A percentile compares a stretch with the other conserved stretches of the same genome.
phyloP scores from a whole-genome alignment of 2,888 invertebrate genomes.

The Leucoptera coffeella region DNA sequence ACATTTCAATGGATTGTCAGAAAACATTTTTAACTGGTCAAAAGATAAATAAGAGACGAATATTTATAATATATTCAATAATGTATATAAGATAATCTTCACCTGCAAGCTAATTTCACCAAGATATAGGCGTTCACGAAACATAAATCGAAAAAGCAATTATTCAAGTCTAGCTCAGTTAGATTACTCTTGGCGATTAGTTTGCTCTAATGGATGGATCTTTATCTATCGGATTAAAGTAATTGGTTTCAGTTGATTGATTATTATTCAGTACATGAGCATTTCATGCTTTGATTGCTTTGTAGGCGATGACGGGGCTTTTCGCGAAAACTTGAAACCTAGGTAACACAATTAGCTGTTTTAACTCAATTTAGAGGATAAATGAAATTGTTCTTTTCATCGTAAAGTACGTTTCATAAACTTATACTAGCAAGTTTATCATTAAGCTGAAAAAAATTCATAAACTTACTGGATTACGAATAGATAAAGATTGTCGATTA shows the following conservation, averaged over 20 bases:
- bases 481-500: too few relatives aligned
- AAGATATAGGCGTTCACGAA: slow-evolving; percentile 13
- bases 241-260: slow-evolving; percentile 26
- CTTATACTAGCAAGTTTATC: too few relatives aligned
- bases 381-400: too few relatives aligned
- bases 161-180: slow-evolving; percentile 9
- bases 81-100: slow-evolving; percentile 6
- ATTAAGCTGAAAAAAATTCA: too few relatives aligned
- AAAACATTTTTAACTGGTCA: slow-evolving; percentile 1
- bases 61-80: slow-evolving; percentile 1
- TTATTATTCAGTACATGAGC: slow-evolving; percentile 13
- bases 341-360: background rate
- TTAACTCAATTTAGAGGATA: too few relatives aligned
- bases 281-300: slow-evolving; percentile 8
- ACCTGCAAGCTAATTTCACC: slow-evolving; percentile 7
- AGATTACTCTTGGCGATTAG: slow-evolving; percentile 20
- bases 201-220: slow-evolving; percentile 20
- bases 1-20: too few relatives aligned
- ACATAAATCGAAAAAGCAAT: slow-evolving; percentile 18
- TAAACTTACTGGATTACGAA: too few relatives aligned
- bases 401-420: too few relatives aligned
- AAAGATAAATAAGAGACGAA: background rate
- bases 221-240: slow-evolving; percentile 27
- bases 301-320: background rate
- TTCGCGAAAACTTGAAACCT: background rate